A percentile compares a stretch with the other conserved stretches of the same genome.
Evolutionary conservation across 2,888 invertebrate genomes (phyloP).

Genomic region (Thymelicus acteon): DNA sequence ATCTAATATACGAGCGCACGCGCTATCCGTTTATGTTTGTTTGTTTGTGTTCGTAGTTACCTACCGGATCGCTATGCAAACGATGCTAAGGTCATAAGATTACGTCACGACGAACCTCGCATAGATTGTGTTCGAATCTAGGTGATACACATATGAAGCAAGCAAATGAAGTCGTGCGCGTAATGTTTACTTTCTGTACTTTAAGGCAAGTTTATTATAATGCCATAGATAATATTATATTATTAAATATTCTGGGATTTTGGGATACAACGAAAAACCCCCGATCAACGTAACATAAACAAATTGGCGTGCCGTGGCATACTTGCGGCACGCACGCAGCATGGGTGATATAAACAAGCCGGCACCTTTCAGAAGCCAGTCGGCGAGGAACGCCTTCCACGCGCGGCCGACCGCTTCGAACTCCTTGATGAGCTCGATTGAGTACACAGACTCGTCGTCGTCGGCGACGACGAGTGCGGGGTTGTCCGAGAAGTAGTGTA

Average conservation of each 20-base stretch:
- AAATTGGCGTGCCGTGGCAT: conserved; percentile 22
- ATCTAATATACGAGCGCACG: conserved; percentile 22
- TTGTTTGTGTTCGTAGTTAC: conserved; percentile 61
- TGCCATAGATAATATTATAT: too few species aligned
- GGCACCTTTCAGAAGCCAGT: conserved; percentile 85
- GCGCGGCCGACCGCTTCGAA: conserved; percentile 92
- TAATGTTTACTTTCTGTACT: neutral
- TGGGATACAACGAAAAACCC: too few species aligned
- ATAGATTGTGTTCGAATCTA: conserved; percentile 50
- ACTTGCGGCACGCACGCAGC: conserved; percentile 31
- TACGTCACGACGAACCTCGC: conserved; percentile 61
- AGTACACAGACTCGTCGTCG: conserved; percentile 87
- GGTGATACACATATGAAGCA: conserved; percentile 41
- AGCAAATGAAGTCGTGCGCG: conserved; percentile 35
- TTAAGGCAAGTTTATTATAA: too few species aligned
- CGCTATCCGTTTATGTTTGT: conserved; percentile 47
- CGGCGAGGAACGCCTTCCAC: conserved; percentile 91
- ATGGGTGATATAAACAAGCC: conserved; percentile 51
- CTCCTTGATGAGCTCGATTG: conserved; percentile 94
- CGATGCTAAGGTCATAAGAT: conserved; percentile 52
- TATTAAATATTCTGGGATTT: too few species aligned
- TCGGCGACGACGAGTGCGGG: conserved; percentile 87
- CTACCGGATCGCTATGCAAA: conserved; percentile 50
- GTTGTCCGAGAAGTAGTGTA: conserved; percentile 93
- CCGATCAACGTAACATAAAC: conserved; percentile 32